These are phyloP conservation scores for Cepphus grylle DNA, from an alignment of 2,113 vertebrate species.

Conservation along the genomic window DNA sequence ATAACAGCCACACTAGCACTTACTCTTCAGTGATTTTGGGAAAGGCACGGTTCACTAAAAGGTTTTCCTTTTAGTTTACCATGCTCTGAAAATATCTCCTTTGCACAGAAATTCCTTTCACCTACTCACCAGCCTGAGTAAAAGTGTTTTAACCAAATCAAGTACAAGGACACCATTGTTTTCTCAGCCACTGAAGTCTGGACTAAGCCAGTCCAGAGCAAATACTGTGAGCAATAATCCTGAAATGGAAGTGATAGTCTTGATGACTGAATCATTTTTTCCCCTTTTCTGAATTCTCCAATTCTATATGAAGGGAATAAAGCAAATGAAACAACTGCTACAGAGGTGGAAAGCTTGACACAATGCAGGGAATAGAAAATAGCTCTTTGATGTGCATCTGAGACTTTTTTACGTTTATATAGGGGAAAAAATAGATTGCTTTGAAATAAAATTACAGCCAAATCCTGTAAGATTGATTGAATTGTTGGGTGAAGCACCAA, in stretches of 20 bases:
- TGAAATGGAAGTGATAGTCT: not conserved
- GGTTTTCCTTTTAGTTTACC: not conserved
- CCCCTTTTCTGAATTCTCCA: not conserved
- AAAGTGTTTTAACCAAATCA: not conserved
- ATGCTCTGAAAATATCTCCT: not conserved
- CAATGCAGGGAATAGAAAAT: not conserved
- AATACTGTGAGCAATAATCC: not conserved
- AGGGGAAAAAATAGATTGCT: not conserved
- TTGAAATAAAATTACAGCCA: not conserved
- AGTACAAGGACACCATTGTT: not conserved
- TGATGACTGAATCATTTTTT: not conserved
- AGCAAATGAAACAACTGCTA: not conserved
- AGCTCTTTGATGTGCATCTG: not conserved
- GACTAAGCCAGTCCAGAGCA: not conserved
- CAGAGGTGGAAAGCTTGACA: not conserved
- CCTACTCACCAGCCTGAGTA: not conserved
- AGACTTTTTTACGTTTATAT: not conserved
- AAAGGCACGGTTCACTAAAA: not conserved
- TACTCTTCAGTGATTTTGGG: not conserved
- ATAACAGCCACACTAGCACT: not conserved
- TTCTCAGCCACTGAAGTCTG: not conserved
- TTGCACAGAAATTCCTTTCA: not conserved
- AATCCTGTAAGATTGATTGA: not conserved
- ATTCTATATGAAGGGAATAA: not conserved
- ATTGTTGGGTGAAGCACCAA: not conserved